A percentile compares a stretch with the other conserved stretches of the same genome.
Conservation (phyloP, 1,140 invertebrate genomes). For the Drosophila varians region DNA sequence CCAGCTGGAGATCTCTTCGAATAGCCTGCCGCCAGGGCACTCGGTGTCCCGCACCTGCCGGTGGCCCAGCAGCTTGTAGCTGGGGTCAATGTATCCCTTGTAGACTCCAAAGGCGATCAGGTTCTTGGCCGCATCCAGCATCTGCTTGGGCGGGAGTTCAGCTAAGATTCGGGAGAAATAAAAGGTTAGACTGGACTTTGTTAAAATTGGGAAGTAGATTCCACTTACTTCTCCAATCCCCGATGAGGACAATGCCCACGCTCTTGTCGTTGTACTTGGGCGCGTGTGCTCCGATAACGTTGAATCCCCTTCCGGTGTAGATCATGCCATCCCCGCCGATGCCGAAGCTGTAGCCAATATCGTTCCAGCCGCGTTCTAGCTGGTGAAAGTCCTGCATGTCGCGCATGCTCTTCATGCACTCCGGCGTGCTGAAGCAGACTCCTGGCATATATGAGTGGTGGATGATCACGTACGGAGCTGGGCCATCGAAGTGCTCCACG, state of each 20-base stretch:
- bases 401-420: conserved; percentile 85
- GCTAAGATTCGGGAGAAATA: conserved; percentile 79
- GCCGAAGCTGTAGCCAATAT: conserved; percentile 91
- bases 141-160: conserved; percentile 85
- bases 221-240: conserved; percentile 86
- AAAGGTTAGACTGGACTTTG: background rate
- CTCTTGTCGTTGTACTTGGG: conserved; percentile 88
- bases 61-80: conserved; percentile 89
- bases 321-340: conserved; percentile 90
- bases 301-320: conserved; percentile 91
- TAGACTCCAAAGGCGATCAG: conserved; percentile 87
- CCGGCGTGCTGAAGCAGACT: conserved; percentile 85
- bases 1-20: conserved; percentile 87
- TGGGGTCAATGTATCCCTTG: conserved; percentile 85
- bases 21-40: conserved; percentile 88
- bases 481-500: conserved; percentile 84
- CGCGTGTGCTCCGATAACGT: conserved; percentile 88
- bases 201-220: background rate
- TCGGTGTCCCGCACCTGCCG: conserved; percentile 88
- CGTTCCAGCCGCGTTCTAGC: conserved; percentile 87
- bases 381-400: conserved; percentile 86
- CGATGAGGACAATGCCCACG: conserved; percentile 90
- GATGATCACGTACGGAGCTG: conserved; percentile 90
- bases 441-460: conserved; percentile 88
- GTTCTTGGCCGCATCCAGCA: conserved; percentile 86